Conservation (phyloP, 2,113 vertebrate genomes). For the Nannobrachium achirus region DNA sequence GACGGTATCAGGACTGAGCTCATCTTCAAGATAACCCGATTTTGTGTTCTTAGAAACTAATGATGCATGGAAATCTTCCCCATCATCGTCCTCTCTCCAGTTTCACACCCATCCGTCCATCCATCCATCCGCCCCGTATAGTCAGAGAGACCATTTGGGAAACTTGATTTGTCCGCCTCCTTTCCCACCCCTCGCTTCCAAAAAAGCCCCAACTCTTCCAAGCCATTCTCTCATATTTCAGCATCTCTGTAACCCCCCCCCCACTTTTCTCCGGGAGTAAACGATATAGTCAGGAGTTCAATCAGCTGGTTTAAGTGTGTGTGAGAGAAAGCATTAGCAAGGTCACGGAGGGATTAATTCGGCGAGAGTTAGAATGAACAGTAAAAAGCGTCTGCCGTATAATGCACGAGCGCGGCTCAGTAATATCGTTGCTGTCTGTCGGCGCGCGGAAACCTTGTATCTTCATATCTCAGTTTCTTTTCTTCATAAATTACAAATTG, state of each 20-base stretch:
- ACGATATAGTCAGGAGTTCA: constrained; percentile 30
- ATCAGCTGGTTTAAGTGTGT: constrained; percentile 26
- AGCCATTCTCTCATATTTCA: background rate
- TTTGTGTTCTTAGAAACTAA: background rate
- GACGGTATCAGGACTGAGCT: background rate
- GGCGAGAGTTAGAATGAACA: constrained; percentile 17
- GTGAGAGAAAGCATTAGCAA: constrained; percentile 13
- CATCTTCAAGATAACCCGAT: background rate
- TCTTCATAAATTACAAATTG: too few relatives aligned
- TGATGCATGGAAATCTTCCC: background rate
- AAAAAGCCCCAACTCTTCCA: background rate
- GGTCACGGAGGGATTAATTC: constrained; percentile 31
- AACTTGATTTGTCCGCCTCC: background rate
- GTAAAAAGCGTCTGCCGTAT: constrained; percentile 11
- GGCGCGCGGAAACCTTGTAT: too few relatives aligned
- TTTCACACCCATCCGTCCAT: background rate
- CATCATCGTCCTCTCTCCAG: background rate
- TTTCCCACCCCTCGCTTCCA: background rate
- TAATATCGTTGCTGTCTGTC: background rate
- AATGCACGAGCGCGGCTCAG: background rate
- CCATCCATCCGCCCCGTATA: too few relatives aligned
- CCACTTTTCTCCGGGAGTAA: constrained; percentile 19
- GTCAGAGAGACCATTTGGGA: background rate
- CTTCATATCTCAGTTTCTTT: too few relatives aligned
- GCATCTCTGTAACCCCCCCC: background rate